These are phyloP conservation scores for Micromesistius poutassou DNA, from an alignment of 2,797 vertebrate genomes.

Conservation along the genomic window DNA sequence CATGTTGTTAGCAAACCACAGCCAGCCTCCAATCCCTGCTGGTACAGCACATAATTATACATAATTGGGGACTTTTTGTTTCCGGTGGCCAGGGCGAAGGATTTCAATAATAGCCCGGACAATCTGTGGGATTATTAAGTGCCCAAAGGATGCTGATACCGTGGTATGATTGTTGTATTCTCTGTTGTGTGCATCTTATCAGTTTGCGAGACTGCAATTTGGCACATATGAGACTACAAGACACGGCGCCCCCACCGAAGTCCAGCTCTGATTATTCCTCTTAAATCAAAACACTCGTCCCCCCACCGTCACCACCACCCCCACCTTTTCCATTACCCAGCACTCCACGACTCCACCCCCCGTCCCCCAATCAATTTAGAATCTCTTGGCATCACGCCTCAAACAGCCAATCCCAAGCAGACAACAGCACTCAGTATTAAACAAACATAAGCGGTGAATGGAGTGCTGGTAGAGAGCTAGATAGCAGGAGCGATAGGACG, in stretches of 20 bases:
- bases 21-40: background rate
- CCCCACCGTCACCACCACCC: constrained; percentile 6
- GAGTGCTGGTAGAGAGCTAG: constrained; percentile 66
- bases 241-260: background rate
- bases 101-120: constrained; percentile 39
- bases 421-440: constrained; percentile 76
- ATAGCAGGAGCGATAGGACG: constrained; percentile 64
- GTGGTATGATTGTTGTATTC: background rate
- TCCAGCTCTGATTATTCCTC: background rate
- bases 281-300: background rate
- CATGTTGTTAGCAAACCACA: constrained; percentile 1
- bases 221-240: background rate
- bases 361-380: constrained; percentile 63
- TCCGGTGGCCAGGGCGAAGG: constrained; percentile 17
- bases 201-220: background rate
- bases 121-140: constrained; percentile 40
- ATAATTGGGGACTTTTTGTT: constrained; percentile 9
- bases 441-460: constrained; percentile 77
- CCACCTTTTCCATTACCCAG: constrained; percentile 31
- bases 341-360: constrained; percentile 18
- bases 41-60: constrained; percentile 14
- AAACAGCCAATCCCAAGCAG: constrained; percentile 62
- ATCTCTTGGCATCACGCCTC: constrained; percentile 62
- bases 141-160: background rate
- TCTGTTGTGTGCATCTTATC: background rate